Evolutionary conservation across 2,113 vertebrate genomes (phyloP).

Genomic region (Hiodon alosoides): DNA sequence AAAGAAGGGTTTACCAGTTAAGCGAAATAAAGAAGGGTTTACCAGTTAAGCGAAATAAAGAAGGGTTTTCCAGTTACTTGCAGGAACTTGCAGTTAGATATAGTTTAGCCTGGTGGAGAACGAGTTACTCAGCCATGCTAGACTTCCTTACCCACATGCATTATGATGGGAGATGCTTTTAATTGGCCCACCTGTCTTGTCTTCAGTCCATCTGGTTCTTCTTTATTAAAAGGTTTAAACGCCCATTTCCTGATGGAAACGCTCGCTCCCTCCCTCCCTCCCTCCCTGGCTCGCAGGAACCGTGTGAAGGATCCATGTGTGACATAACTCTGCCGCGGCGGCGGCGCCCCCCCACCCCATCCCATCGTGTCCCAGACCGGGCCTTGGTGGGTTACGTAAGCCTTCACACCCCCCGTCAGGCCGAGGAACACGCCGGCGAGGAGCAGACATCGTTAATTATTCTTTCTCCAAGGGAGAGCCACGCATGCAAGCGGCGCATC

Average conservation of each 20-base stretch:
- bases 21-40: too few species aligned
- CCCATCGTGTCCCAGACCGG: not conserved
- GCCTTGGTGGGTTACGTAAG: conserved; percentile 1
- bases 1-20: too few species aligned
- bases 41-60: too few species aligned
- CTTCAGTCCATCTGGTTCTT: conserved; percentile 1
- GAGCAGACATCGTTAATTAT: not conserved
- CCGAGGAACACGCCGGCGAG: not conserved
- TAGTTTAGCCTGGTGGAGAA: not conserved
- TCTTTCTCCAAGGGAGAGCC: not conserved
- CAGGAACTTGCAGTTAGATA: too few species aligned
- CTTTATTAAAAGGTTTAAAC: conserved; percentile 7
- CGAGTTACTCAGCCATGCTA: not conserved
- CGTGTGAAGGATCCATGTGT: not conserved
- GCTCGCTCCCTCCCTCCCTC: conserved; percentile 1
- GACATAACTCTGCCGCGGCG: not conserved
- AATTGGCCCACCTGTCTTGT: conserved; percentile 22
- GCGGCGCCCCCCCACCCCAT: not conserved
- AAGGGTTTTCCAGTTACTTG: too few species aligned
- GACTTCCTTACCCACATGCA: not conserved
- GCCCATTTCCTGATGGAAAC: not conserved
- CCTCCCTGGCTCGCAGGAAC: not conserved
- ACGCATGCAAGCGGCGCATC: not conserved
- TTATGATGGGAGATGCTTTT: conserved; percentile 13
- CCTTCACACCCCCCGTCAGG: not conserved